Base-by-base conservation (phyloP, 2,113 vertebrate genomes). In the Prunella fulvescens region DNA sequence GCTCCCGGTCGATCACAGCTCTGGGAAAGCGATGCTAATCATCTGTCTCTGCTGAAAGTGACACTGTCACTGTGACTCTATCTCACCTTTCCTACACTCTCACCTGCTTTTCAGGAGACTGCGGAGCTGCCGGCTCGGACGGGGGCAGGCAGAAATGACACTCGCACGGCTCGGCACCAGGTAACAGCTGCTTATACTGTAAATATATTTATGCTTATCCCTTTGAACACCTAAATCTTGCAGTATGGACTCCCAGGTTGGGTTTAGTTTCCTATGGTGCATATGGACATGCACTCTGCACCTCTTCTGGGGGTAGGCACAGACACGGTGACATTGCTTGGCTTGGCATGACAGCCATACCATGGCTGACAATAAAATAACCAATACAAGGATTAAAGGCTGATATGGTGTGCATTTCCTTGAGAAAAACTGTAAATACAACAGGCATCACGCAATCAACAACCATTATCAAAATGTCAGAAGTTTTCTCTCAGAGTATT, bases 71-170 rank as follows among this genome's bases (percentile, higher is more conserved):
- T 44, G 56, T 16, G 31, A 48, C 58, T 53, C 42, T 2, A 3
- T 14, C 64, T 88, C 67, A 73, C 39, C 72, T 51, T 44, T 50
- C 77, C 64, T 35, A 18, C 4, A 2, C 45, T 73, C 77, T 84
- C 28, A 8, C 12, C 19, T 0, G 2, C 50, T 62, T 56, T 44
- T 26, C 86, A 39, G 69, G 28, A 83, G 51, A n/a, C 31, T 6
- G 47, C 0, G 0, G 65, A 92, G 74, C 56, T 73, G 86, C 37
- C 0, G 0, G 37, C 65, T 20, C 5, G 1, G 81, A 81, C 1
- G 0, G 15, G 39, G 12, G 37, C 16, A 91, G 31, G 69, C 60
- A 57, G 51, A 72, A 48, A 64, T 3, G 3, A 57, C 77, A 64
- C 2, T 7, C 11, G 19, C 65, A 67, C 7, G 0, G 53, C 35